Percentiles rank a stretch among this genome's conserved stretches.
Evolutionary conservation across 35 echinoderm and acorn worm species (phyloP).

Genomic region (Lytechinus variegatus): DNA sequence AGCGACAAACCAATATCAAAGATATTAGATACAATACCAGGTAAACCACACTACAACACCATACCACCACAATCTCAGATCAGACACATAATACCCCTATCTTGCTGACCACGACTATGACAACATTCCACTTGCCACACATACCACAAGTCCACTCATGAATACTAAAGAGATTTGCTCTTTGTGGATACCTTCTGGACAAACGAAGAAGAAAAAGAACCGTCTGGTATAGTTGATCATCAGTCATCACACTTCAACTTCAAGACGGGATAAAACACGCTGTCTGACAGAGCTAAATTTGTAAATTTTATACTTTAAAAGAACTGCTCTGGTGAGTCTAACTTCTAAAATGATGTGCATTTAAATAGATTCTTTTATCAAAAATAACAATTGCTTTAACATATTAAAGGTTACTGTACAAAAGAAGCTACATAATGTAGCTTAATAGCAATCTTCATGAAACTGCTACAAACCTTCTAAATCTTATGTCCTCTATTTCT

Average conservation of each 20-base stretch:
- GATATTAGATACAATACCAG: neutral
- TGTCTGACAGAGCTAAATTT: too few relatives aligned
- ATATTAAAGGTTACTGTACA: too few relatives aligned
- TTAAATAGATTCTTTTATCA: too few relatives aligned
- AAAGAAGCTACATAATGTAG: too few relatives aligned
- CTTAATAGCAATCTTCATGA: too few relatives aligned
- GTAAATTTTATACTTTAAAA: too few relatives aligned
- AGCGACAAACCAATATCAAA: neutral
- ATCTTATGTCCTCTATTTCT: too few relatives aligned
- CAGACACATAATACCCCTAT: neutral
- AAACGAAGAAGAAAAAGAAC: neutral
- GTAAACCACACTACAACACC: neutral
- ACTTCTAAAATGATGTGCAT: too few relatives aligned
- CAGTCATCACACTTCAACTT: neutral
- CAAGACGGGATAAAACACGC: neutral
- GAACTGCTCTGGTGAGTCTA: too few relatives aligned
- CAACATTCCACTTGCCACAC: neutral
- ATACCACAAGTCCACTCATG: constrained; percentile 17
- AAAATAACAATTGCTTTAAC: too few relatives aligned
- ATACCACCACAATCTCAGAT: neutral
- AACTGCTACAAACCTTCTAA: too few relatives aligned
- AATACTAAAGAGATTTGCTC: neutral
- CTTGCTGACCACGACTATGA: neutral
- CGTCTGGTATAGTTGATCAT: neutral
- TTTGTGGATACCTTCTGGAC: neutral